Base-by-base conservation (phyloP, 2,113 vertebrate genomes). In the Apistogramma diplotaenia region DNA sequence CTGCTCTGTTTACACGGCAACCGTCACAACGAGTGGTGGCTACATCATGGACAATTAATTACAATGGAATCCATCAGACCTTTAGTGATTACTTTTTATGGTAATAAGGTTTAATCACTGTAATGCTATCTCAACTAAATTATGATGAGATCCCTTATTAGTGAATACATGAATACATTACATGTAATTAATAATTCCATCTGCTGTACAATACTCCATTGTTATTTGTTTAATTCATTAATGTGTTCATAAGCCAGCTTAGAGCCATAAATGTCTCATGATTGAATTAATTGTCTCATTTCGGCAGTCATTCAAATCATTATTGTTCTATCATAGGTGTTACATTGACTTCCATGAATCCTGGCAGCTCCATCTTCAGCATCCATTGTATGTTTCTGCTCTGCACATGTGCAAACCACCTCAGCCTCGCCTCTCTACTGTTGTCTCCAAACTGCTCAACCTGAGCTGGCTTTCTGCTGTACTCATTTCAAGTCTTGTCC, bases 51-150 rank as follows among this genome's bases (percentile, higher is more conserved):
- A 78, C 88, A 72, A 84, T 85, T 89, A 89, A 85, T 85, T 78
- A 59, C 55, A 73, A 40, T 25, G 31, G 35, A 70, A 88, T 75
- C 76, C 53, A 67, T 27, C 18, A 78, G 76, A 82, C 83, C 67
- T 70, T 51, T 70, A 70, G 84, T 74, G 86, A 91, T 87, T 80
- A 77, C 81, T 85, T 87, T 91, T 70, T 76, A 90, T 84, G 84
- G 56, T 82, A 91, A 93, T 93, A 73, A 87, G 84, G 6, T 84
- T 86, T 87, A 86, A 85, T 84, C 71, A 67, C 61, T n/a, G 6
- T 89, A 90, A 88, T 82, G 12, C 76, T 35, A 31, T 80, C 76
- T 61, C 90, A 78, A 87, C 87, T 79, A 86, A 87, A 90, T 87
- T 57, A 82, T 75, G 73, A 86, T 3, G 46, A 55, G 73, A 54